Percentiles rank a stretch among this genome's conserved stretches.
Evolutionary conservation across 2,888 invertebrate genomes (phyloP).

Genomic region (Limnephilus rhombicus): DNA sequence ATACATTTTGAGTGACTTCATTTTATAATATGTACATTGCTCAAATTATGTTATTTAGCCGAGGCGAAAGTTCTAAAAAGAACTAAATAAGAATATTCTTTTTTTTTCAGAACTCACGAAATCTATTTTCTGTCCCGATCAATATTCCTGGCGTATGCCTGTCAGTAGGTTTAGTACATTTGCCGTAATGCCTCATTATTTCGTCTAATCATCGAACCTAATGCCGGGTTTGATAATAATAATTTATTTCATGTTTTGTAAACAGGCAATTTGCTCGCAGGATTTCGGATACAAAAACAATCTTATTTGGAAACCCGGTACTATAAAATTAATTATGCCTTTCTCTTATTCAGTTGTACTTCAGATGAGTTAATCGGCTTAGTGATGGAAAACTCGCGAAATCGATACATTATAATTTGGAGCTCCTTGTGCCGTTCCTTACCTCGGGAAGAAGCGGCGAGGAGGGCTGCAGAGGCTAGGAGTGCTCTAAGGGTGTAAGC

Average conservation of each 20-base stretch:
- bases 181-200: constrained; percentile 33
- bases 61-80: not conserved
- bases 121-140: not conserved
- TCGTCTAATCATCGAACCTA: constrained; percentile 20
- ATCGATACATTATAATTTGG: constrained; percentile 63
- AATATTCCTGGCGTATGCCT: not conserved
- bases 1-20: too few species aligned
- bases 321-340: constrained; percentile 63
- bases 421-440: constrained; percentile 5
- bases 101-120: not conserved
- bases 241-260: constrained; percentile 33
- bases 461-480: not conserved
- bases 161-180: constrained; percentile 18
- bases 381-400: constrained; percentile 62
- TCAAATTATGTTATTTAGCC: not conserved
- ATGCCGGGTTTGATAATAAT: constrained; percentile 39
- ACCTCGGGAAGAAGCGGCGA: not conserved
- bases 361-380: constrained; percentile 65
- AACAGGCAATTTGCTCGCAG: constrained; percentile 36
- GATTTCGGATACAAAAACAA: constrained; percentile 31
- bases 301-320: constrained; percentile 48
- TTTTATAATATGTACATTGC: too few species aligned
- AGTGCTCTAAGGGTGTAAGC: constrained; percentile 6
- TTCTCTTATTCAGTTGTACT: constrained; percentile 59
- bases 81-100: not conserved